phyloP scores from a whole-genome alignment of 2,888 invertebrate genomes.

The Hydriomena furcata region DNA sequence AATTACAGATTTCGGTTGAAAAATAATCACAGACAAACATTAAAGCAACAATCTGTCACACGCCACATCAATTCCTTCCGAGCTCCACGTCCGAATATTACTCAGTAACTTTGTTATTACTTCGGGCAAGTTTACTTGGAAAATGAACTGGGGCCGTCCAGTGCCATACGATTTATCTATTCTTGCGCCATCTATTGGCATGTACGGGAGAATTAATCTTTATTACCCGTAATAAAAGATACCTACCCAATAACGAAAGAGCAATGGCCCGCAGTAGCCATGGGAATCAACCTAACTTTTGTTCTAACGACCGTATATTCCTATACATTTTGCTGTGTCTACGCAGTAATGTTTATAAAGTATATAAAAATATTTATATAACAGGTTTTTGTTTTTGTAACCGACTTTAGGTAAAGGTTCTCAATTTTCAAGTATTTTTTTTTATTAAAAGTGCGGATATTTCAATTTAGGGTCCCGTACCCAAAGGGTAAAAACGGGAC shows the following conservation, averaged over 20 bases:
- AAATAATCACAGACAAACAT: no score
- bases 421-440: no score
- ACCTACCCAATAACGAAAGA: neutral
- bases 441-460: no score
- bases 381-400: no score
- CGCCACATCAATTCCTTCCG: conserved; percentile 40
- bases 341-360: no score
- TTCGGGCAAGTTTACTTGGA: conserved; percentile 70
- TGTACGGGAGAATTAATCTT: conserved; percentile 41
- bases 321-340: no score
- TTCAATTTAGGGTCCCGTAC: no score
- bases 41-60: neutral
- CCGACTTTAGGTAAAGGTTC: no score
- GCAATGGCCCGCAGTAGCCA: neutral
- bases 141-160: conserved; percentile 73
- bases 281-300: neutral
- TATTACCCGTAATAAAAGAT: conserved; percentile 27
- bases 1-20: no score
- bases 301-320: no score
- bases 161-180: conserved; percentile 61
- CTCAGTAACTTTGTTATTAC: conserved; percentile 73
- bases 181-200: conserved; percentile 36
- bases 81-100: conserved; percentile 50
- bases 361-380: no score
- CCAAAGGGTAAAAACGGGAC: no score